Conservation (phyloP, 2,113 vertebrate species). For the Elgaria multicarinata region DNA sequence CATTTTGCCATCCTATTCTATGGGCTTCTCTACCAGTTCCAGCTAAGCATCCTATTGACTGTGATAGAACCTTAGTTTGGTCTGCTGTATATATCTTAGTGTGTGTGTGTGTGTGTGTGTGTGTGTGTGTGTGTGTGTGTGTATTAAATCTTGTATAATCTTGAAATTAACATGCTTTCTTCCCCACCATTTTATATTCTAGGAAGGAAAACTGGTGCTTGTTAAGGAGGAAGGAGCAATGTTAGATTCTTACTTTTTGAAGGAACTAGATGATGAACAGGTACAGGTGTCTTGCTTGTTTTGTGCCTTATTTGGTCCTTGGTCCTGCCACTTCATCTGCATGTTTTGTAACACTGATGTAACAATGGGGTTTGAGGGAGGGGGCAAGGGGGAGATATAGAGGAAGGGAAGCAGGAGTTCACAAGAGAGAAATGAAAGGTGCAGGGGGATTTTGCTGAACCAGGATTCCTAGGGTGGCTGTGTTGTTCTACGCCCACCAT, state of each 20-base stretch:
- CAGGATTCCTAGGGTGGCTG: not conserved
- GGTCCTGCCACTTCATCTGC: constrained; percentile 16
- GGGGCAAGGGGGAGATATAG: not conserved
- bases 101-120: too few species aligned
- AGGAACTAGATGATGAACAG: constrained; percentile 47
- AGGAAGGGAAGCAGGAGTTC: not conserved
- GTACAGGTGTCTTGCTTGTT: constrained; percentile 15
- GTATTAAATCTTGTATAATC: not conserved
- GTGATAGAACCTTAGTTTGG: not conserved
- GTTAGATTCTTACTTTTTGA: constrained; percentile 57
- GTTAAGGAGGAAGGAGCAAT: constrained; percentile 41
- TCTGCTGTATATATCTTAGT: not conserved
- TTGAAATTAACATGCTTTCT: not conserved
- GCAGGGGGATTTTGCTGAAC: not conserved
- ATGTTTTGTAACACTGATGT: constrained; percentile 24
- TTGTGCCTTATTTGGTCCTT: not conserved
- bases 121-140: too few species aligned
- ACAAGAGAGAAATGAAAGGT: not conserved
- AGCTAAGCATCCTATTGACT: not conserved
- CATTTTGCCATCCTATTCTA: too few species aligned
- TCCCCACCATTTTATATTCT: not conserved
- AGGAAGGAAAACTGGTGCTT: not conserved
- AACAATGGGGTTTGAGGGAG: constrained; percentile 12
- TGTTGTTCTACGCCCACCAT: not conserved
- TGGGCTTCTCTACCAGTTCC: too few species aligned